Base-by-base conservation (phyloP, 2,113 vertebrate species). In the Montifringilla adamsi region DNA sequence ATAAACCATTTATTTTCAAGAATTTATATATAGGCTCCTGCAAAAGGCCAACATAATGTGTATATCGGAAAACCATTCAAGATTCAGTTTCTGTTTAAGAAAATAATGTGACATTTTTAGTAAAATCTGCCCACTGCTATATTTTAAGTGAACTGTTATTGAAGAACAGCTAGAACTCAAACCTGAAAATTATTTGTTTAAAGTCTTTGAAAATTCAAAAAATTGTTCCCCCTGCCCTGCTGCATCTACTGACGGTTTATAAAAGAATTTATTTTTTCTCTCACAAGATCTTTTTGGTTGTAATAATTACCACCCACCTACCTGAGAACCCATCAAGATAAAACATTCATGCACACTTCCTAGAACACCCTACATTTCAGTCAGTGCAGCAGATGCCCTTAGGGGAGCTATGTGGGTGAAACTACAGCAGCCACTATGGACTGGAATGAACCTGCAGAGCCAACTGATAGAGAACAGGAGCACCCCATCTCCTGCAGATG, bases 401-500 rank as follows among this genome's bases (percentile, higher is more conserved):
- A 62, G 89, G 96, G 90, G 31, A 90, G 24, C 39, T 67, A 5
- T 2, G 86, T 92, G 96, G 95, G 76, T 93, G 94, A 95, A 96
- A 96, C 95, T 95, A 19, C 44, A 41, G 86, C 89, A 81, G 82
- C 76, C 64, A 24, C 89, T 22, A 1, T 11, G 68, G 66, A 28
- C 90, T 84, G 89, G 89, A 37, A 73, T 74, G 89, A 89, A 84
- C 91, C 88, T 46, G 56, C 63, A 70, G 75, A 84, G 80, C 56
- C 52, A 85, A 68, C 21, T 24, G 75, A 84, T 35, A 59, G 78
- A 63, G 49, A 90, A 13, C 68, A 78, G 87, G 27, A 87, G 56
- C 52, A 39, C 14, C 24, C 41, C 50, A 13, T 72, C 68, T 73
- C 30, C 90, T 89, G 56, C 79, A 92, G 47, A 41, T 11, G 1